These are phyloP conservation scores for Hemibagrus guttatus DNA, from an alignment of 2,797 vertebrate genomes.

Conservation along the genomic window DNA sequence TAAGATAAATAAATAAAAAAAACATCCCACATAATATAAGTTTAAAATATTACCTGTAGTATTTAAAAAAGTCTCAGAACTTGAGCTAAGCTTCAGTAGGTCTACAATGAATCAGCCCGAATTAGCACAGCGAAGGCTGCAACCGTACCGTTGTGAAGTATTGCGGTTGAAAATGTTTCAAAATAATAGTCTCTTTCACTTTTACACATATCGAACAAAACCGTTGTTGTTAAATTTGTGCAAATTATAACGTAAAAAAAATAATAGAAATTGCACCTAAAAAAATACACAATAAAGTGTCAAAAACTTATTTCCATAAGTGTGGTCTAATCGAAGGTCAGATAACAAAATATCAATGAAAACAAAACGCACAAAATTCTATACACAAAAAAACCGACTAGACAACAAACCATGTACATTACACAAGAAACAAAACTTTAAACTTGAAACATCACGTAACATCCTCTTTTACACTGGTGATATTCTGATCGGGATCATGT, in stretches of 20 bases:
- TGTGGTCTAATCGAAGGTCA: too few relatives aligned
- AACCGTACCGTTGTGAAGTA: not conserved
- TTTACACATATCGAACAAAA: not conserved
- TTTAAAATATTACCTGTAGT: not conserved
- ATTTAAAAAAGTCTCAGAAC: not conserved
- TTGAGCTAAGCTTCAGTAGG: conserved; percentile 17
- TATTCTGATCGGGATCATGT: too few relatives aligned
- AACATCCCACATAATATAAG: too few relatives aligned
- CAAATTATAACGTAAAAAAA: not conserved
- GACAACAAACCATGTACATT: too few relatives aligned
- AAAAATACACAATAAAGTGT: not conserved
- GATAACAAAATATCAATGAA: too few relatives aligned
- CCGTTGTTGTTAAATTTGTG: not conserved
- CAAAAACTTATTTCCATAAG: too few relatives aligned
- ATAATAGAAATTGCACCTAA: not conserved
- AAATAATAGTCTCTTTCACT: not conserved
- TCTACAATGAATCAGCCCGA: conserved; percentile 93
- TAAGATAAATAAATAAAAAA: not conserved
- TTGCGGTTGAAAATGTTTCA: not conserved
- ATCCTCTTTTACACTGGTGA: too few relatives aligned
- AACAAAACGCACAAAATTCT: too few relatives aligned
- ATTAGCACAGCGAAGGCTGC: conserved; percentile 56
- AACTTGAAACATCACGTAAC: too few relatives aligned
- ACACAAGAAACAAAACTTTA: too few relatives aligned
- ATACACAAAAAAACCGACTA: too few relatives aligned